These are phyloP conservation scores for Rhynchomys soricoides DNA, from an alignment of 2,113 vertebrate species.

Conservation along the genomic window DNA sequence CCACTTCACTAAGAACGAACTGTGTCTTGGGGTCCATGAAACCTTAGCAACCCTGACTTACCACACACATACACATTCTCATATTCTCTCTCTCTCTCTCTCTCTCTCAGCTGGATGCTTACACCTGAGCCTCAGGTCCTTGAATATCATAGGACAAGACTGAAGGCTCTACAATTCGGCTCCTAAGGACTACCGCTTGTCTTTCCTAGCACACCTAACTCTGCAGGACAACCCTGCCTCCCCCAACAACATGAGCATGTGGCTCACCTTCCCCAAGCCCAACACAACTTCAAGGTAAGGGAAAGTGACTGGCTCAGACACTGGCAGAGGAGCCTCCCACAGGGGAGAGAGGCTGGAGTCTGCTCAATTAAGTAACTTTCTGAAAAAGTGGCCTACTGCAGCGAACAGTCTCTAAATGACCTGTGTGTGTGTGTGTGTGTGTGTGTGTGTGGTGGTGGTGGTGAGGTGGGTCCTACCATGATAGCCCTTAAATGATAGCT, in stretches of 20 bases:
- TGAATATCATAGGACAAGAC: neutral
- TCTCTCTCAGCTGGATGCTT: neutral
- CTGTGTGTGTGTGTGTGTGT: too few relatives aligned
- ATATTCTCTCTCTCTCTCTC: too few relatives aligned
- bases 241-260: accelerated
- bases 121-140: accelerated
- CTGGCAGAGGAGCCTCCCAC: neutral
- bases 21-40: neutral
- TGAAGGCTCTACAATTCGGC: neutral
- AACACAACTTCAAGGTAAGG: neutral
- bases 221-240: neutral
- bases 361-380: neutral
- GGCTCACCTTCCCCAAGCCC: neutral
- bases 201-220: neutral
- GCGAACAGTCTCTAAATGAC: neutral
- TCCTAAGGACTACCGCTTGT: neutral
- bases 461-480: too few relatives aligned
- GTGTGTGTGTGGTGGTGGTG: too few relatives aligned
- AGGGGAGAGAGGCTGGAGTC: neutral
- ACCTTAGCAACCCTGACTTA: neutral
- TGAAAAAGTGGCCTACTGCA: neutral
- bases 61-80: too few relatives aligned
- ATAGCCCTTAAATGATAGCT: neutral
- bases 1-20: neutral
- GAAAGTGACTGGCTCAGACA: neutral